These are phyloP conservation scores for Gortyna flavago DNA, from an alignment of 2,888 invertebrate genomes.

Conservation along the genomic window DNA sequence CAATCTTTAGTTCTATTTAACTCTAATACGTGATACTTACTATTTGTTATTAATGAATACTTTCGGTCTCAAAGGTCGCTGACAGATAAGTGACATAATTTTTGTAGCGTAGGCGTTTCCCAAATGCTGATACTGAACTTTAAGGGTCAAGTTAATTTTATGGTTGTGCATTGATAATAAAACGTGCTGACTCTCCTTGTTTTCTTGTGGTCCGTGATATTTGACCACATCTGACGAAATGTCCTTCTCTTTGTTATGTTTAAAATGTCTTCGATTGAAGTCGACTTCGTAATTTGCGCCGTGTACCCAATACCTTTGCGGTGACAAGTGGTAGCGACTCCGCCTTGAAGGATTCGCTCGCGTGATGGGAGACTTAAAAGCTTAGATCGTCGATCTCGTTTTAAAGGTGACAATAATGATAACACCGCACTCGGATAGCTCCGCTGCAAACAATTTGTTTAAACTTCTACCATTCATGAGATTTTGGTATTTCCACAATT, in stretches of 20 bases:
- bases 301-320: conserved; percentile 21
- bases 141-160: conserved; percentile 1
- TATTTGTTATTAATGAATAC: conserved; percentile 24
- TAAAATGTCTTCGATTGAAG: conserved; percentile 15
- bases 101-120: conserved; percentile 31
- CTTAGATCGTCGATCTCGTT: conserved; percentile 1
- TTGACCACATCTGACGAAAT: conserved; percentile 8
- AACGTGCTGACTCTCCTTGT: neutral
- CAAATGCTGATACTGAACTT: conserved; percentile 26
- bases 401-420: conserved; percentile 17
- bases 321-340: conserved; percentile 21
- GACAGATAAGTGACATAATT: conserved; percentile 12
- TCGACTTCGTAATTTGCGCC: conserved; percentile 22
- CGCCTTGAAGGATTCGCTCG: conserved; percentile 29
- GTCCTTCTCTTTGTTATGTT: neutral
- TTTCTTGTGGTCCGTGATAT: neutral
- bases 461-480: neutral
- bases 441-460: neutral
- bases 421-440: conserved; percentile 1
- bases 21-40: neutral
- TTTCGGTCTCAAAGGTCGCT: conserved; percentile 24
- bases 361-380: conserved; percentile 18
- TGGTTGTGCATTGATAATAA: neutral
- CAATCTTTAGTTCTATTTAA: neutral
- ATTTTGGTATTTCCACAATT: neutral